Evolutionary conservation across 2,113 vertebrate species (phyloP), one percentile per base, ranked within the genome.

Genomic region (Limnothrissa miodon): DNA sequence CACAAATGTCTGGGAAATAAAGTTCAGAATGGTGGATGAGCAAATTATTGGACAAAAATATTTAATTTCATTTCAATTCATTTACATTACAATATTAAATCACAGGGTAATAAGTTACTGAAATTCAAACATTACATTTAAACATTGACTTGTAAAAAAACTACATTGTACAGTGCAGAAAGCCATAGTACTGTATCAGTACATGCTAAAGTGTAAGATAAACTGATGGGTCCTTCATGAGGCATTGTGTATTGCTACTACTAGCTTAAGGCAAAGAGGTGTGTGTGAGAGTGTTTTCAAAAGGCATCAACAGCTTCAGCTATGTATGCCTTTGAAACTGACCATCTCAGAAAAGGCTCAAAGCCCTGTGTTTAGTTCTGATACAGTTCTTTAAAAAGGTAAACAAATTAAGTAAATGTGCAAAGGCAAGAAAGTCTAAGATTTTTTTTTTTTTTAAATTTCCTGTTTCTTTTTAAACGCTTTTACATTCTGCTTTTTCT

Each of bases 1-100:
- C 21, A 21, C 51, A 56, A 56, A 56, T 23, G 51, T 53, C 19
- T 21, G 51, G 13, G 48, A 19, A 19, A 19, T 17, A 53, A 5
- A 5, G 48, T 5, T 53, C 48, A 1, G 48, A 53, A 53, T 53
- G 48, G 21, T 19, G 19, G 21, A 23, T 56, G 9, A 74, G 29
- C 66, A 74, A 33, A 11, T 36, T 29, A 17, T 5, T 74, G 10
- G 10, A 56, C 51, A 56, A 33, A 74, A 33, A 74, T 33, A 36
- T 74, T 74, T 74, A 39, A 74, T 74, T 36, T 11, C 36, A 36
- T 15, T 74, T 29, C 36, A 36, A 4, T 74, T 29, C 11, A 36
- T 74, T 74, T 74, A 74, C 66, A 74, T 36, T 74, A 74, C 66
- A 74, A 36, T 36, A 33, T 9, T 66, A 29, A 66, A 66, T 66